Evolutionary conservation across 1,140 invertebrate genomes (phyloP).

Genomic region (Zaprionus vittiger): DNA sequence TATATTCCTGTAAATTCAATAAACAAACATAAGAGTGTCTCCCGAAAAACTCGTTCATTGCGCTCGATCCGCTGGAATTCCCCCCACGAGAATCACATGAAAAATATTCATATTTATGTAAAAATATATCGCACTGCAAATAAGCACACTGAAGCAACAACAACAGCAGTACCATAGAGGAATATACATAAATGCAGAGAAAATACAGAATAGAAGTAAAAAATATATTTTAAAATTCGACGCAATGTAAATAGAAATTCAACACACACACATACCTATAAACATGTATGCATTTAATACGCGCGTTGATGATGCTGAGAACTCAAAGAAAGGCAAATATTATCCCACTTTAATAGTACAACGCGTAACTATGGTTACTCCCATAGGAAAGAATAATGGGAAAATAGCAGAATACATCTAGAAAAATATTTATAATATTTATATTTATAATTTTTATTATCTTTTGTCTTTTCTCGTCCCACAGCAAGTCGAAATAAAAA

Average conservation of each 20-base stretch:
- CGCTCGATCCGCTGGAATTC: neutral
- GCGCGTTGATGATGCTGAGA: too few species aligned
- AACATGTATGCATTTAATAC: too few species aligned
- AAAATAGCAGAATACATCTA: too few species aligned
- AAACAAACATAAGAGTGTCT: slow-evolving; percentile 16
- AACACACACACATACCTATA: neutral
- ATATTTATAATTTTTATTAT: too few species aligned
- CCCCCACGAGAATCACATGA: neutral
- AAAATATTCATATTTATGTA: slow-evolving; percentile 16
- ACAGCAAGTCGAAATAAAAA: too few species aligned
- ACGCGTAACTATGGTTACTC: too few species aligned
- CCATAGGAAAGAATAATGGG: too few species aligned
- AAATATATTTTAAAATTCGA: slow-evolving; percentile 19
- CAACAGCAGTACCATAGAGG: neutral
- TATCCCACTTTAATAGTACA: too few species aligned
- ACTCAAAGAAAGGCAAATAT: too few species aligned
- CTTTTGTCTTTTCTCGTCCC: too few species aligned
- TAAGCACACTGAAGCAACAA: slow-evolving; percentile 11
- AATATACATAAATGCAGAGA: slow-evolving; percentile 4
- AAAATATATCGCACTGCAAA: slow-evolving; percentile 7
- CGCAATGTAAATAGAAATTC: slow-evolving; percentile 17
- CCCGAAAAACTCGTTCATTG: neutral
- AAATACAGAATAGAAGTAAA: slow-evolving; percentile 15
- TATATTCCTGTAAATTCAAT: slow-evolving; percentile 8
- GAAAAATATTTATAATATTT: too few species aligned